Evolutionary conservation across 1,140 invertebrate species (phyloP).

Genomic region (Saccostrea echinata): DNA sequence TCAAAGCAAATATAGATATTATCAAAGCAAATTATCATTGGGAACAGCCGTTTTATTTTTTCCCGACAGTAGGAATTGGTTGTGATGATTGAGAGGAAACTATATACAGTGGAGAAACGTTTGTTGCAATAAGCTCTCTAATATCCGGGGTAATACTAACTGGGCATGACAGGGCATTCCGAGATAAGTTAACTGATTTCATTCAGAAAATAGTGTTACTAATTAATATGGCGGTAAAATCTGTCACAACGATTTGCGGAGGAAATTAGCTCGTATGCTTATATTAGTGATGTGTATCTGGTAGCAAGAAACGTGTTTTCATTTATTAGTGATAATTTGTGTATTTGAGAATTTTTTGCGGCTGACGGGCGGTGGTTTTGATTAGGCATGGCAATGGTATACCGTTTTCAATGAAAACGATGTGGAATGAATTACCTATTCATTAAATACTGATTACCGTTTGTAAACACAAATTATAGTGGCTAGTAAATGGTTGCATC

Average conservation of each 20-base stretch:
- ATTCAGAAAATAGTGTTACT: conserved; percentile 48
- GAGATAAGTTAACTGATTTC: conserved; percentile 50
- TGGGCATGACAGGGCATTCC: conserved; percentile 43
- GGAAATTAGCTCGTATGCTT: conserved; percentile 38
- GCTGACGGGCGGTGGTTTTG: not conserved
- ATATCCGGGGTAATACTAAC: conserved; percentile 29
- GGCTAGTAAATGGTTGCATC: not conserved
- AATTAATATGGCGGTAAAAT: conserved; percentile 54
- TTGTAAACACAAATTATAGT: conserved; percentile 34
- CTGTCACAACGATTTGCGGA: conserved; percentile 47
- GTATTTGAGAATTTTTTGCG: conserved; percentile 23
- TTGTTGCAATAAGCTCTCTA: conserved; percentile 39
- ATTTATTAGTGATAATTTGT: conserved; percentile 44
- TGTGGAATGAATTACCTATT: conserved; percentile 30
- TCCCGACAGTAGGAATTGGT: conserved; percentile 30
- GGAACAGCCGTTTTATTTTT: conserved; percentile 22
- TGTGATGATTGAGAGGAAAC: conserved; percentile 18
- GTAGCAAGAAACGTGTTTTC: conserved; percentile 41
- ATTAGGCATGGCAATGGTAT: conserved; percentile 13
- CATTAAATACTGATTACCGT: conserved; percentile 35
- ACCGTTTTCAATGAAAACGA: not conserved
- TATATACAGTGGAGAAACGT: conserved; percentile 13
- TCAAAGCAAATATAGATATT: conserved; percentile 23
- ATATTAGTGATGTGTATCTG: conserved; percentile 38
- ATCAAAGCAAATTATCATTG: conserved; percentile 34